Evolutionary conservation across 2,888 invertebrate genomes (phyloP).

Genomic region (Aquatica leii): DNA sequence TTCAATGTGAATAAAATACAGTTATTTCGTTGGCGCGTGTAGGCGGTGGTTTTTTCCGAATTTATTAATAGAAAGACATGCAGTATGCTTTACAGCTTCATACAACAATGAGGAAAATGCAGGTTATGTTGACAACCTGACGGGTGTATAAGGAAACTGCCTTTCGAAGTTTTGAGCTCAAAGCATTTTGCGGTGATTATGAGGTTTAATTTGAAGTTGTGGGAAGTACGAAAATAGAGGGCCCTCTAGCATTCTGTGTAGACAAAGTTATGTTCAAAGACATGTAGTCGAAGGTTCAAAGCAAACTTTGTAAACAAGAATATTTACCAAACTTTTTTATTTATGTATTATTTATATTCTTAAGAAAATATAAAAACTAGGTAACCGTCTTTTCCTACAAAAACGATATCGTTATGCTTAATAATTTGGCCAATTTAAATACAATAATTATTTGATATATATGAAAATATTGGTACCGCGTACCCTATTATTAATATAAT

Average conservation of each 20-base stretch:
- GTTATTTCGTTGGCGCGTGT: no score
- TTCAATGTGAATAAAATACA: no score
- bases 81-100: no score
- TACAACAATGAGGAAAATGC: slow-evolving; percentile 35
- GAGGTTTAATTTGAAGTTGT: slow-evolving; percentile 35
- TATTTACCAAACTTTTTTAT: no score
- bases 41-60: no score
- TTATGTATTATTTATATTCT: no score
- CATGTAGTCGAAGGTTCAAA: background rate
- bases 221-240: slow-evolving; percentile 27
- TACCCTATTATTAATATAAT: slow-evolving; percentile 7
- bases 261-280: background rate
- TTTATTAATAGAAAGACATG: no score
- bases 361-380: no score
- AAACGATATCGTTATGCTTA: no score
- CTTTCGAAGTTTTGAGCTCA: slow-evolving; percentile 29
- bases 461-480: background rate
- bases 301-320: background rate
- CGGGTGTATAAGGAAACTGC: slow-evolving; percentile 16
- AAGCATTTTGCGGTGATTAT: slow-evolving; percentile 36
- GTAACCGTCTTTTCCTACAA: no score
- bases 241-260: slow-evolving; percentile 6
- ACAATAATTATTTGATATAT: background rate
- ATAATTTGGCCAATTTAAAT: no score
- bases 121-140: slow-evolving; percentile 38